These are phyloP conservation scores for Tolmerus cingulatus DNA, from an alignment of 2,888 invertebrate species.

Conservation along the genomic window DNA sequence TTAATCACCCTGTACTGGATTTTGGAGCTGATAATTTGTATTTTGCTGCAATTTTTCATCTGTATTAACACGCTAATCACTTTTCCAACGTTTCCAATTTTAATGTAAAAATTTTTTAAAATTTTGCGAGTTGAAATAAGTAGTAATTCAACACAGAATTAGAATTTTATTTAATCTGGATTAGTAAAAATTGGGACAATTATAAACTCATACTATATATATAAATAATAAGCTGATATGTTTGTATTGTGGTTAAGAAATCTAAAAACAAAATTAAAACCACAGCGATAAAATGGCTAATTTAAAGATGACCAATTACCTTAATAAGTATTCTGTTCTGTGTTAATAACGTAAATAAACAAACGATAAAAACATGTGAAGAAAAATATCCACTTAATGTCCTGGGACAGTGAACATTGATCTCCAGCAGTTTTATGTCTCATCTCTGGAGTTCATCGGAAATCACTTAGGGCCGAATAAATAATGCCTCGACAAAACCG, in stretches of 20 bases:
- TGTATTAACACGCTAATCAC: no score
- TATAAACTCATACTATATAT: no score
- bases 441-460: constrained; percentile 57
- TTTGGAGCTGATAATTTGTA: no score
- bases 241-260: not conserved
- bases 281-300: not conserved
- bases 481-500: constrained; percentile 53
- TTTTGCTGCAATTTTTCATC: no score
- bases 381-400: not conserved
- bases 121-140: no score
- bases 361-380: not conserved
- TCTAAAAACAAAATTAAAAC: not conserved
- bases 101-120: no score
- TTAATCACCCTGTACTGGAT: no score
- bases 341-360: not conserved
- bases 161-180: no score
- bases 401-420: not conserved
- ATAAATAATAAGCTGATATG: no score
- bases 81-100: no score
- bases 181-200: no score
- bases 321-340: not conserved
- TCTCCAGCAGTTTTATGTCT: constrained; percentile 51
- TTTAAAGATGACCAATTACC: not conserved
- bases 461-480: constrained; percentile 64
- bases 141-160: no score